These are phyloP conservation scores for Leptocoma aspasia DNA, from an alignment of 2,113 vertebrate species.

Conservation along the genomic window DNA sequence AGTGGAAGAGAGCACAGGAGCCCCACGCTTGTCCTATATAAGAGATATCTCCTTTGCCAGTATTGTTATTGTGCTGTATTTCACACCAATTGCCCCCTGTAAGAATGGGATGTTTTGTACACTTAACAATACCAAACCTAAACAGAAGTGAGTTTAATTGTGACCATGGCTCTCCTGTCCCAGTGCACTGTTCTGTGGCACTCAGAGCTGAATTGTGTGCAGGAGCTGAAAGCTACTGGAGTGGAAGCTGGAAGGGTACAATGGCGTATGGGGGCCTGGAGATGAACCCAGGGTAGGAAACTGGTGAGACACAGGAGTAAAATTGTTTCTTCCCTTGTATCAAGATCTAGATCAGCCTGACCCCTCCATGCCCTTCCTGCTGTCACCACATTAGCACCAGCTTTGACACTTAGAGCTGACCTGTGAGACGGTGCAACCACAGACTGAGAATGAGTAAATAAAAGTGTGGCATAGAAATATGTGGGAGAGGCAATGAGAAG, in stretches of 20 bases:
- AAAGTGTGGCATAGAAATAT: neutral
- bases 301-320: neutral
- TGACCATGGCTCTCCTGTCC: neutral
- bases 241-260: neutral
- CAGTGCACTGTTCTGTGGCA: neutral
- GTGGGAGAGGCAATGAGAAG: neutral
- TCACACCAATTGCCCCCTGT: neutral
- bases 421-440: neutral
- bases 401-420: neutral
- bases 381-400: neutral
- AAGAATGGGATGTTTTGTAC: neutral
- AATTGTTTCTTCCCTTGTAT: neutral
- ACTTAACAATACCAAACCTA: neutral
- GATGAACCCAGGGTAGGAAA: neutral
- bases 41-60: neutral
- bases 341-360: neutral
- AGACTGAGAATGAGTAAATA: neutral
- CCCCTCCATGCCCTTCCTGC: neutral
- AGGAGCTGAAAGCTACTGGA: neutral
- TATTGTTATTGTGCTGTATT: neutral
- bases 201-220: neutral
- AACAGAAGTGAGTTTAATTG: neutral
- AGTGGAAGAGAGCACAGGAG: neutral
- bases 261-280: neutral
- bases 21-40: neutral